These are phyloP conservation scores for Stegostoma tigrinum DNA, from an alignment of 2,113 vertebrate species.

Conservation along the genomic window DNA sequence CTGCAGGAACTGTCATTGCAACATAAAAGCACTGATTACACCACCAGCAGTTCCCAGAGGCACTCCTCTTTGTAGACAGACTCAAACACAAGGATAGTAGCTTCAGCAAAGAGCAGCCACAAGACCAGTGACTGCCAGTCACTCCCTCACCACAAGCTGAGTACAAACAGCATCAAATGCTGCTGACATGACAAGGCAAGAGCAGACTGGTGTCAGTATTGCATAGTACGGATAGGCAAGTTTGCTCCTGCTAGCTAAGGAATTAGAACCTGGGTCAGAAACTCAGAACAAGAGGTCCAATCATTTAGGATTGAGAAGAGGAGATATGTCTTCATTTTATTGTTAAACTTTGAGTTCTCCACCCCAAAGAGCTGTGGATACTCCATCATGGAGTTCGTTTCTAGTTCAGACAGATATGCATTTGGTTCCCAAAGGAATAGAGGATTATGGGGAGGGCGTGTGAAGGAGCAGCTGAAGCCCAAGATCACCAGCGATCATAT, in stretches of 20 bases:
- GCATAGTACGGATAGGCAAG: too few relatives aligned
- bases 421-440: neutral
- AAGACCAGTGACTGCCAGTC: neutral
- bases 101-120: neutral
- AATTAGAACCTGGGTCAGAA: too few relatives aligned
- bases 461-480: neutral
- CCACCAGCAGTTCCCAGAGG: neutral
- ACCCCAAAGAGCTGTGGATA: too few relatives aligned
- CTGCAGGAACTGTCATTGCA: neutral
- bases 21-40: neutral
- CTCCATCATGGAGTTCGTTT: too few relatives aligned
- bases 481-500: neutral
- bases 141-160: neutral
- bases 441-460: neutral
- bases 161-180: neutral
- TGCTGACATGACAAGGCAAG: neutral
- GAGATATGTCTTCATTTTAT: too few relatives aligned
- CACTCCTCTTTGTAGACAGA: neutral
- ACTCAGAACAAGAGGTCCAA: too few relatives aligned
- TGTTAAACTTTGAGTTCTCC: too few relatives aligned
- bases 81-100: too few relatives aligned
- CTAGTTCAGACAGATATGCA: too few relatives aligned
- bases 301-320: too few relatives aligned
- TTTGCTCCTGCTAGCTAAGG: too few relatives aligned
- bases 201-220: neutral